Percentiles rank a stretch among this genome's conserved stretches.
These are phyloP conservation scores for Caprella mutica DNA, from an alignment of 2,888 invertebrate species.

Conservation along the genomic window DNA sequence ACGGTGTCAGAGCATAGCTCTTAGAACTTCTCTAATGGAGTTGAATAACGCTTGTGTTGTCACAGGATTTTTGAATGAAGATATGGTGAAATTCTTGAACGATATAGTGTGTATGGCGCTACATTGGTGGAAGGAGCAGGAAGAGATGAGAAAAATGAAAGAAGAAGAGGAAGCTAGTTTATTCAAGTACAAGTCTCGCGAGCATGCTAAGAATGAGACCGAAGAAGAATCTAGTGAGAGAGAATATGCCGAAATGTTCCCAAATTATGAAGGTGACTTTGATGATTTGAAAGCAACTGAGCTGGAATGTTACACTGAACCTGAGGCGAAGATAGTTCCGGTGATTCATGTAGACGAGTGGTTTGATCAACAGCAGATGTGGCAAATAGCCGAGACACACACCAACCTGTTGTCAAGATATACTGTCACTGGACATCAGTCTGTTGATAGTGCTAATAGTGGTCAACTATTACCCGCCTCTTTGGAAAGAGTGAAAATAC, in stretches of 20 bases:
- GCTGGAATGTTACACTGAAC: constrained; percentile 10
- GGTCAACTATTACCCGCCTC: constrained; percentile 19
- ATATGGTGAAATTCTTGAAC: constrained; percentile 41
- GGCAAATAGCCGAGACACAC: constrained; percentile 25
- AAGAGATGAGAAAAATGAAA: constrained; percentile 53
- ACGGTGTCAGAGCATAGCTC: constrained; percentile 8
- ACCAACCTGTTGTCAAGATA: constrained; percentile 12
- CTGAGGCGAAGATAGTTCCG: too few species aligned
- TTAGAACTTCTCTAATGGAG: constrained; percentile 20
- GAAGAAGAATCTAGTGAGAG: constrained; percentile 40
- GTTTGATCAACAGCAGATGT: constrained; percentile 21
- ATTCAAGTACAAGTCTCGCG: constrained; percentile 36
- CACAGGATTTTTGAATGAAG: constrained; percentile 10
- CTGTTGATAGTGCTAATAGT: background rate
- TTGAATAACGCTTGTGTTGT: constrained; percentile 11
- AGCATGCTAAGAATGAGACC: constrained; percentile 35
- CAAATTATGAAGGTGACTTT: constrained; percentile 41
- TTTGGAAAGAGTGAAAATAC: constrained; percentile 13
- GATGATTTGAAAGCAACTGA: constrained; percentile 37
- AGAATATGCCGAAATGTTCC: constrained; percentile 40
- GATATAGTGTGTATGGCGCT: constrained; percentile 52
- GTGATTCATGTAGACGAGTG: too few species aligned
- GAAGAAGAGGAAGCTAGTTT: constrained; percentile 64
- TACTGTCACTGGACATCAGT: constrained; percentile 12
- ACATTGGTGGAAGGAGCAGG: constrained; percentile 62